A percentile compares a stretch with the other conserved stretches of the same genome.
Evolutionary conservation across 2,797 vertebrate genomes (phyloP).

Genomic region (Balearica regulorum): DNA sequence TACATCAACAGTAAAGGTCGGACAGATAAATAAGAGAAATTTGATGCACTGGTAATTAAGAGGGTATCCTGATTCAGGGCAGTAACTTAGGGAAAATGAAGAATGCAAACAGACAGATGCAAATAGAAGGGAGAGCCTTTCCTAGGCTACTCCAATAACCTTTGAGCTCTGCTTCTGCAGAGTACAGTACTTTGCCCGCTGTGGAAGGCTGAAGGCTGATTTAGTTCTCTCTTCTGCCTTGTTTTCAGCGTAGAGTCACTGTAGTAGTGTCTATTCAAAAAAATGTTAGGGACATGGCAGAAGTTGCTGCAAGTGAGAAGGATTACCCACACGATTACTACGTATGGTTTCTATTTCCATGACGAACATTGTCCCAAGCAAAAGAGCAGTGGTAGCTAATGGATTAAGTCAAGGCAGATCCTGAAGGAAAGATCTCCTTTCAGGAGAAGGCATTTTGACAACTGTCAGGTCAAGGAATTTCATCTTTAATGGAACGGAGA

Average conservation of each 20-base stretch:
- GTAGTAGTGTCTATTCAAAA: background rate
- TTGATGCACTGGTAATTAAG: slow-evolving; percentile 7
- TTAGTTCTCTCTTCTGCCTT: background rate
- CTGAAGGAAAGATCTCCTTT: background rate
- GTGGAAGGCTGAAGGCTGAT: background rate
- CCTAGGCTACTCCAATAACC: background rate
- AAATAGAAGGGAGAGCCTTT: background rate
- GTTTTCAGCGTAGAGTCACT: background rate
- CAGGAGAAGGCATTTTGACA: background rate
- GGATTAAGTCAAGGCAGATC: background rate
- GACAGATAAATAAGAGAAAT: slow-evolving; percentile 1
- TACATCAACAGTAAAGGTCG: background rate
- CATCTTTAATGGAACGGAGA: background rate
- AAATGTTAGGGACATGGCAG: background rate
- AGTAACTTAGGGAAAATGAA: background rate
- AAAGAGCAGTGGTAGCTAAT: background rate
- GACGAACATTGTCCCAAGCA: background rate
- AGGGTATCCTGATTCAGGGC: background rate
- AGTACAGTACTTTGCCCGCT: background rate
- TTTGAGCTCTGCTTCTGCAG: background rate
- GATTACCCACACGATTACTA: background rate
- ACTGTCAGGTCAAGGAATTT: background rate
- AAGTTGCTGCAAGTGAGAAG: background rate
- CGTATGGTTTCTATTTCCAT: background rate
- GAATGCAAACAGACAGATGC: background rate